Evolutionary conservation across 2,113 vertebrate species (phyloP), one percentile per base, ranked within the genome.

Genomic region (Lepus americanus): DNA sequence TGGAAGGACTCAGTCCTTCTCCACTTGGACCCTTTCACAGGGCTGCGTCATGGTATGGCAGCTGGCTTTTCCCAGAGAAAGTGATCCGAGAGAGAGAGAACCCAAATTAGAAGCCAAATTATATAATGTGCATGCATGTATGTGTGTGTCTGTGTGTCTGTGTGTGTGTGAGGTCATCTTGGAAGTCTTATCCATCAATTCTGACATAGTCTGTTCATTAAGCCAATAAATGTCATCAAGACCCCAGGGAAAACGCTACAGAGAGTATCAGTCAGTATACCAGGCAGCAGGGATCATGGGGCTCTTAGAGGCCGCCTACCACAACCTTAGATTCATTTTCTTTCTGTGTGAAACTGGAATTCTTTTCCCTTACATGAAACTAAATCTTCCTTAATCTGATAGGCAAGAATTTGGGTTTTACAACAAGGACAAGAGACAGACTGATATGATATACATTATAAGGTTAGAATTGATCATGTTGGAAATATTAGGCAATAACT

Each of bases 391-490:
- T n/a, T 85, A 78, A 53, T 85, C 2, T 51, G 17, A 55, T 63
- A 33, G 70, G 67, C 69, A 82, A 94, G 19, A 78, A 33, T 88
- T 79, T 88, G 59, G 31, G 16, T 73, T 94, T 92, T 86, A 22
- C 5, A 66, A 70, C 53, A 70, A 94, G 51, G 33, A 5, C 33
- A 89, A 94, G 66, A 69, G 73, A 70, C 29, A 94, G 63, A 44
- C 17, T 61, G 74, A 83, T 53, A 63, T 4, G 91, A 83, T 92
- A 82, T 61, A 84, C 80, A 73, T 31, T 80, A 91, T 86, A 72
- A 80, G 92, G 27, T 94, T 84, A 82, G n/a, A 81, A 87, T 51
- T 92, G 77, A 89, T 89, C 25, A 76, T 85, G 25, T 49, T 92
- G 61, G 27, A 33, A 88, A 86, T n/a, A 44, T 19, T 22, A 74